A percentile compares a stretch with the other conserved stretches of the same genome.
These are phyloP conservation scores for Nomada ferruginata DNA, from an alignment of 2,888 invertebrate genomes.

Conservation along the genomic window DNA sequence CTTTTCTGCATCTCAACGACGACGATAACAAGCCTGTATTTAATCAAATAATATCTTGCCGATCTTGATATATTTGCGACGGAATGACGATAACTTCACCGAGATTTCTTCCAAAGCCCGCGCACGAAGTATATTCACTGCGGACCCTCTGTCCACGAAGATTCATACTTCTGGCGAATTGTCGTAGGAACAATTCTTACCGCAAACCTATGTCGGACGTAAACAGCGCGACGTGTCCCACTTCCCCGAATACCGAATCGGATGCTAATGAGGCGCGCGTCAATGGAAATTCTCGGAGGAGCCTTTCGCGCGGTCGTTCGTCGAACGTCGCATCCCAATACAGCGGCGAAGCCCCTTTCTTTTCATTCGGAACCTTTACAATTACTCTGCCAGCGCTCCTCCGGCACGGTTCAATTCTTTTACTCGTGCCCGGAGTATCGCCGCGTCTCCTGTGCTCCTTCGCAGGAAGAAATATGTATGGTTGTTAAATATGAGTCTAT, in stretches of 20 bases:
- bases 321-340: not conserved
- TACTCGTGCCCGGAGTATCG: not conserved
- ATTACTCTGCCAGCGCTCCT: no score
- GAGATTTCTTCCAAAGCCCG: not conserved
- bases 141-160: not conserved
- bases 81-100: not conserved
- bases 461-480: no score
- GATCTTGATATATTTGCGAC: not conserved
- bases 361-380: not conserved
- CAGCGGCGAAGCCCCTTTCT: not conserved
- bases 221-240: slow-evolving; percentile 23
- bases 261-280: slow-evolving; percentile 15
- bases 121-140: not conserved
- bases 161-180: not conserved
- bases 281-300: slow-evolving; percentile 29
- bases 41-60: not conserved
- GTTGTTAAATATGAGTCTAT: no score
- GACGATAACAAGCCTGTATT: no score
- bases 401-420: no score
- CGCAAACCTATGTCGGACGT: not conserved
- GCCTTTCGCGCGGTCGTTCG: slow-evolving; percentile 8
- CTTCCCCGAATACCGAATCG: slow-evolving; percentile 19
- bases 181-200: not conserved
- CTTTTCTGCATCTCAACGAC: slow-evolving; percentile 72
- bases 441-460: not conserved